Evolutionary conservation across 2,113 vertebrate species (phyloP), one percentile per base, ranked within the genome.

Genomic region (Psilopogon haemacephalus): DNA sequence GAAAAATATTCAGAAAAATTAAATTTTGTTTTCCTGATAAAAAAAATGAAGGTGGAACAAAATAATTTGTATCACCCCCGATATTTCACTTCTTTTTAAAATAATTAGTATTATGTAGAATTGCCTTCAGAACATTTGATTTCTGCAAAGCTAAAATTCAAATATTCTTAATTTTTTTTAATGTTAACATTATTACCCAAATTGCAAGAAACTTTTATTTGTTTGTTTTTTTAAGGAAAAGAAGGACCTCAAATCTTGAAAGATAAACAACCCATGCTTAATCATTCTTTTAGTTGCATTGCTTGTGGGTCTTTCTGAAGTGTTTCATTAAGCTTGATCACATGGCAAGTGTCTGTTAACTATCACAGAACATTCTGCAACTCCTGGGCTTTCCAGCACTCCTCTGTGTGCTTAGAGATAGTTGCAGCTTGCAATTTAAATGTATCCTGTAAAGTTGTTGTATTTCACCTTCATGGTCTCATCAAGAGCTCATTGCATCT

Each of bases 381-480:
- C 32, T 1, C 12, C 35, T 42, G 28, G 23, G 8, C 6, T 64
- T 48, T 59, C 55, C 28, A 78, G 75, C 28, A 17, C 0, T 17
- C 3, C 5, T 2, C 7, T 2, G 0, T 28, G 9, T 28, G 35
- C 7, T 67, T 71, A 28, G 24, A 70, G 15, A 48, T 11, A 67
- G 21, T 32, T 68, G 18, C 35, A 71, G 20, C 9, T 35, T 67
- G 12, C n/a, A 42, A 50, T 77, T 81, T 52, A 64, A 71, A 78
- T 74, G 2, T 6, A 59, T 35, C 84, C 6, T 58, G 14, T 55
- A 89, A 74, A 68, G 9, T 3, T 85, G 11, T 12, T 72, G 20
- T 30, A 20, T 85, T 82, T 48, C 27, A 84, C 13, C 11, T 44
- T 7, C 24, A 11, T 20, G 8, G 62, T n/a, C 9, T 88, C 35